Conservation (phyloP, 35 echinoderm and acorn worm genomes). For the Anneissia japonica region DNA sequence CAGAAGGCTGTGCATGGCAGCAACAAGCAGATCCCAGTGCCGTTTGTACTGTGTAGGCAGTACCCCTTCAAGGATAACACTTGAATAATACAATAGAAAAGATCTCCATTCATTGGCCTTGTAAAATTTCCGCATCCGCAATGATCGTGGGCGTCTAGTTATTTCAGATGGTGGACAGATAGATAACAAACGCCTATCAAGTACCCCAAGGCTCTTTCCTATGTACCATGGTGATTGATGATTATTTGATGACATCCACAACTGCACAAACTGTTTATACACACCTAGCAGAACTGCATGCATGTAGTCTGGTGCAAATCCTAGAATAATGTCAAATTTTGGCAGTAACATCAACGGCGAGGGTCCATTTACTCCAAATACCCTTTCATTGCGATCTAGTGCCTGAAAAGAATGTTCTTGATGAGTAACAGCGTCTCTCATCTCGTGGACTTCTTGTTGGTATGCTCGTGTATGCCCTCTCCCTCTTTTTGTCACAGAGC, state of each 20-base stretch:
- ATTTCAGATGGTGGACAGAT: constrained; percentile 8
- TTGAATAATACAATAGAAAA: not conserved
- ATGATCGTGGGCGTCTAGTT: constrained; percentile 1
- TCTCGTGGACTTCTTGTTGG: not conserved
- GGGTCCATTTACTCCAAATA: constrained; percentile 20
- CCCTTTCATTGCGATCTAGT: not conserved
- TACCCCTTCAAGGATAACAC: not conserved
- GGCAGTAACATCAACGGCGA: constrained; percentile 10
- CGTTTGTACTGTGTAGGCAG: not conserved
- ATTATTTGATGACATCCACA: constrained; percentile 18
- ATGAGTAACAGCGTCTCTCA: not conserved
- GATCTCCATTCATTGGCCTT: constrained; percentile 17
- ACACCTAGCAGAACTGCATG: constrained; percentile 30
- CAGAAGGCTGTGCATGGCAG: not conserved
- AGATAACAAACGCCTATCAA: not conserved
- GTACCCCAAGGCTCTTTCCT: not conserved
- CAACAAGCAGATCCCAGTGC: no score
- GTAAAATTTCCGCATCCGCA: not conserved
- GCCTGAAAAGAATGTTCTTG: no score
- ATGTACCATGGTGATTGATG: constrained; percentile 24
- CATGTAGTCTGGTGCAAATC: constrained; percentile 22
- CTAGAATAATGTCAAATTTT: constrained; percentile 14
- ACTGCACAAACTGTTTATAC: not conserved
- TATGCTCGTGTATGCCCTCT: not conserved
- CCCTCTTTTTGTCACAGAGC: not conserved